Base-by-base conservation (phyloP, 2,888 invertebrate species). In the Rotaria sp. region DNA sequence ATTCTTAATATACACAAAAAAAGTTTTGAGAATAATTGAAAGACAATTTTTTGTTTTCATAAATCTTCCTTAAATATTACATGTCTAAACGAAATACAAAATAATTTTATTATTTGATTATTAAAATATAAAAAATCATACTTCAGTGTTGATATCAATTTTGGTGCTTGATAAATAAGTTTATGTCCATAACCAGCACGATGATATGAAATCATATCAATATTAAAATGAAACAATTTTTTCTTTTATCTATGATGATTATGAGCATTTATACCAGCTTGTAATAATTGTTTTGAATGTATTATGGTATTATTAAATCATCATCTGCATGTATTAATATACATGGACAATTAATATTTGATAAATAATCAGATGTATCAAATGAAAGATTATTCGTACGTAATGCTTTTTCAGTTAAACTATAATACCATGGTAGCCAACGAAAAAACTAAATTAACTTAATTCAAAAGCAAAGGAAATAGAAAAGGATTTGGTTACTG, bases 261-360 rank as follows among this genome's bases (percentile, higher is more conserved):
- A 38, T 21, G 75, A 7, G 26, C 26, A 75, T 38, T 75, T 24
- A 75, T 21, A 21, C 75, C 75, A 24, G 30, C 11, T 75, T 75
- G 41, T 75, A 75, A 38, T 26, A 75, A 75, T 26, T 75, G 75
- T 75, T 38, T 41, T 2, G 38, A 41, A 75, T 75, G 75, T 10
- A 41, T 75, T 86, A 85, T 13, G 86, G 86, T 59, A 85, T 57
- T 15, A 57, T 52, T 52, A 45, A 75, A 84, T 86, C 86, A 80
- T 86, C 86, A 59, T 86, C 85, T 55, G 85, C 85, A 84, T 86
- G 80, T 24, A 86, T 52, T 7, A 86, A 55, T 26, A 80, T 26
- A 45, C 41, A 26, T 45, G 80, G n/a, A 80, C 45, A 80, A 80
- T 80, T 45, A 45, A 80, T 38, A 45, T 45, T 80, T 13, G 18